A percentile compares a stretch with the other conserved stretches of the same genome.
These are phyloP conservation scores for Coenobita brevimanus DNA, from an alignment of 1,140 invertebrate species.

Conservation along the genomic window DNA sequence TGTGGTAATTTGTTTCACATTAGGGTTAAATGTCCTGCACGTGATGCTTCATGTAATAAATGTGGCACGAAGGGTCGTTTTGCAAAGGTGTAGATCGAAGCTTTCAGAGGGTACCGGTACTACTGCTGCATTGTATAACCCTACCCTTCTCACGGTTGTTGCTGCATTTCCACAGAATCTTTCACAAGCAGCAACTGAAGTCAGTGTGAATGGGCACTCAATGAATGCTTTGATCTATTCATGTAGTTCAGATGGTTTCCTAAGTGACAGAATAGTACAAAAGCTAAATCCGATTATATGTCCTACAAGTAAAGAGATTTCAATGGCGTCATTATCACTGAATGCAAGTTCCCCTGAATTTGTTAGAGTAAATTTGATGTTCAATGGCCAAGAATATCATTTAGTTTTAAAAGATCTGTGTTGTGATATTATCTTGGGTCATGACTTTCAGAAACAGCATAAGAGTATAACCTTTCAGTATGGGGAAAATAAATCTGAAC, in stretches of 20 bases:
- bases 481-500: constrained; percentile 6
- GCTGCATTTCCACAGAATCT: not conserved
- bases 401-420: constrained; percentile 18
- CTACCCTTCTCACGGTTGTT: not conserved
- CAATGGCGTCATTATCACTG: not conserved
- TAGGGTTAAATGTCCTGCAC: not conserved
- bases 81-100: no score
- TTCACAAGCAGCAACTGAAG: constrained; percentile 9
- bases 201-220: not conserved
- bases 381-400: not conserved
- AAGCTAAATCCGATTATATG: not conserved
- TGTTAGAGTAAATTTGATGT: not conserved
- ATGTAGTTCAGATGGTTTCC: no score
- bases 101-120: no score
- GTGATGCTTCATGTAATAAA: not conserved
- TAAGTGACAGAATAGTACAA: not conserved
- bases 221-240: not conserved
- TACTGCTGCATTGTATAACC: no score
- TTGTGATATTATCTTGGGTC: constrained; percentile 20
- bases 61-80: constrained; percentile 18
- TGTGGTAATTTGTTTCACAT: not conserved
- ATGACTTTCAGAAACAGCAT: constrained; percentile 34
- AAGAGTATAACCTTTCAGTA: not conserved
- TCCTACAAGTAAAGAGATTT: not conserved
- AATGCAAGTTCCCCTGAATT: not conserved